Conservation (phyloP, 2,113 vertebrate genomes). For the Empidonax alnorum region DNA sequence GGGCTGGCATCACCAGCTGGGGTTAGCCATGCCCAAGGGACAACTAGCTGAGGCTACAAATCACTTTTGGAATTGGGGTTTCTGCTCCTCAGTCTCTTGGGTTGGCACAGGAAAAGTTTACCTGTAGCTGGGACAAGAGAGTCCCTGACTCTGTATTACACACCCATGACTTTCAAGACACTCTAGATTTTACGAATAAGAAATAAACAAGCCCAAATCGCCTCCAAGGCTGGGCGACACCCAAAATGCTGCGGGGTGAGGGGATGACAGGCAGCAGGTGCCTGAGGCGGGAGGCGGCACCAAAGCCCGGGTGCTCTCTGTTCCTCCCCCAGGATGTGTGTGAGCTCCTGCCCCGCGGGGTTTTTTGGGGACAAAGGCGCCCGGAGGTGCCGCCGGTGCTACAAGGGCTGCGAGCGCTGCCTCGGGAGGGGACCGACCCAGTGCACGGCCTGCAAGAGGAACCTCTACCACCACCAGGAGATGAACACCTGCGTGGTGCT, state of each 20-base stretch:
- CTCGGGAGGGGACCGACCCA: slow-evolving; percentile 54
- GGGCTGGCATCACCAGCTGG: neutral
- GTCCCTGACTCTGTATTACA: rapidly evolving
- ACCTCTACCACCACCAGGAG: slow-evolving; percentile 80
- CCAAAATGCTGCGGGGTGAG: rapidly evolving
- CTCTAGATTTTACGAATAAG: neutral
- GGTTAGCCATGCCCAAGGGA: neutral
- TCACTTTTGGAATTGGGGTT: neutral
- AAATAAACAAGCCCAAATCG: neutral
- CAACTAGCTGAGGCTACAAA: neutral
- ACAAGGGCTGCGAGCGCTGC: slow-evolving; percentile 86
- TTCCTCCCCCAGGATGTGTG: slow-evolving; percentile 80
- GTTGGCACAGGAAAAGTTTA: neutral
- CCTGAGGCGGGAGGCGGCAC: neutral
- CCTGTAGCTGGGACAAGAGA: neutral
- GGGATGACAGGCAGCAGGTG: rapidly evolving
- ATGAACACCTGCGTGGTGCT: slow-evolving; percentile 72
- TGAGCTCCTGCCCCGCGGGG: slow-evolving; percentile 84
- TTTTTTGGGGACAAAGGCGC: slow-evolving; percentile 76
- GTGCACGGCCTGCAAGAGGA: slow-evolving; percentile 83
- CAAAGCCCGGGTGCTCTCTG: rapidly evolving
- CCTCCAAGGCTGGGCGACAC: rapidly evolving
- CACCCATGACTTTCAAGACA: neutral
- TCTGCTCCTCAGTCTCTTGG: neutral
- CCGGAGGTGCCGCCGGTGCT: slow-evolving; percentile 83